A percentile compares a stretch with the other conserved stretches of the same genome.
phyloP scores from a whole-genome alignment of 2,797 vertebrate species.

The Eulemur mongoz region DNA sequence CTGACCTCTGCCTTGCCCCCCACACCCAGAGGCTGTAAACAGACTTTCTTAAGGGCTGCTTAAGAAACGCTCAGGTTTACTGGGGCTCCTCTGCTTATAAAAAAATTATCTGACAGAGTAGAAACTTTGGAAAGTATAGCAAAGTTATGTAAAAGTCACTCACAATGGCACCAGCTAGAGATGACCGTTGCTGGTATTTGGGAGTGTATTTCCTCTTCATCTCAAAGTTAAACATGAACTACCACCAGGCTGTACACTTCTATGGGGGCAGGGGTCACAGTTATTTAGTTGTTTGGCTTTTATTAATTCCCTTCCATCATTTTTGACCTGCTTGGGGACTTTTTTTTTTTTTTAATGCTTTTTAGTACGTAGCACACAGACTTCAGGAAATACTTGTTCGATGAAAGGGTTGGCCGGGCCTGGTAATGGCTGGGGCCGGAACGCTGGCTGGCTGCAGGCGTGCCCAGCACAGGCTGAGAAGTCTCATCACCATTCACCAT shows the following conservation, averaged over 20 bases:
- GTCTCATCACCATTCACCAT: not conserved
- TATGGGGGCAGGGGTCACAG: not conserved
- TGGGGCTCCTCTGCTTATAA: not conserved
- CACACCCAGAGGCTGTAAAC: not conserved
- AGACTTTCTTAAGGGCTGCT: not conserved
- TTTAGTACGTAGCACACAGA: not conserved
- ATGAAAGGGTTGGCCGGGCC: conserved; percentile 11
- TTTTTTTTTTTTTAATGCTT: not conserved
- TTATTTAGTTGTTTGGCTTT: not conserved
- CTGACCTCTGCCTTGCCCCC: not conserved
- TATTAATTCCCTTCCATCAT: not conserved
- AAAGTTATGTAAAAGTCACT: not conserved
- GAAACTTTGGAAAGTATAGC: not conserved
- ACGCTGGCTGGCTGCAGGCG: not conserved
- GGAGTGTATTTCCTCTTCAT: not conserved
- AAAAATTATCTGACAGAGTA: not conserved
- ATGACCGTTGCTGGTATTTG: not conserved
- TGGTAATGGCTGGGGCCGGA: not conserved
- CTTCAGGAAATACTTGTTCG: conserved; percentile 57
- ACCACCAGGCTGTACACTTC: not conserved
- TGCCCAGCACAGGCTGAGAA: not conserved
- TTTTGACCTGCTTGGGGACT: not conserved
- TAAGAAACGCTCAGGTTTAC: not conserved
- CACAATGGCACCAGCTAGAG: not conserved
- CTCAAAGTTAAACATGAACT: not conserved